Evolutionary conservation across 2,888 invertebrate genomes (phyloP).

Genomic region (Eilema depressum): DNA sequence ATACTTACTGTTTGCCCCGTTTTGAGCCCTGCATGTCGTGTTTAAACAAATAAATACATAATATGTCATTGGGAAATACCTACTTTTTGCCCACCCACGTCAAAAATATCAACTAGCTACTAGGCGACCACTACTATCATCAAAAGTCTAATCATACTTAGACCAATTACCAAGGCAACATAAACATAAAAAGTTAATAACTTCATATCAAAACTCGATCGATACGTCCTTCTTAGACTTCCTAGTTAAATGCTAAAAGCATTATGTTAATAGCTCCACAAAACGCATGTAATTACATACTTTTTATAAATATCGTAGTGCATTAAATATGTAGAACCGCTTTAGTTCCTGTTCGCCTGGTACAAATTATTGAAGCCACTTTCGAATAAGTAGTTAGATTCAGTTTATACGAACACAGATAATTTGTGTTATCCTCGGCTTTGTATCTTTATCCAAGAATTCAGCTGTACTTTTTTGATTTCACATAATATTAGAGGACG

Average conservation of each 20-base stretch:
- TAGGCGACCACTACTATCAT: neutral
- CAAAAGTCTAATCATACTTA: neutral
- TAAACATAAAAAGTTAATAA: neutral
- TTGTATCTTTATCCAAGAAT: too few species aligned
- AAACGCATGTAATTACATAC: slow-evolving; percentile 11
- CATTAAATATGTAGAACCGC: slow-evolving; percentile 3
- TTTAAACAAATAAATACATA: too few species aligned
- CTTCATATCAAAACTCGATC: slow-evolving; percentile 1
- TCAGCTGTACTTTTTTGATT: too few species aligned
- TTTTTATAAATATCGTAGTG: neutral
- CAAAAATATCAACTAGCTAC: neutral
- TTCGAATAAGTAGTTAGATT: neutral
- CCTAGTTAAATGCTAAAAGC: slow-evolving; percentile 25
- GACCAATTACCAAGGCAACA: neutral
- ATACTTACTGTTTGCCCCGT: too few species aligned
- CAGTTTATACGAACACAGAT: neutral
- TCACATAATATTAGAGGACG: too few species aligned
- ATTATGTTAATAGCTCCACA: slow-evolving; percentile 16
- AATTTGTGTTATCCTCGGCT: too few species aligned
- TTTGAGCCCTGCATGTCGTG: too few species aligned
- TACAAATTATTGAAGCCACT: neutral
- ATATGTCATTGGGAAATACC: too few species aligned
- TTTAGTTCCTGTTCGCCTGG: neutral
- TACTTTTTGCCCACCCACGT: too few species aligned
- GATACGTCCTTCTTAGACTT: slow-evolving; percentile 38